Conservation (phyloP, 1,140 invertebrate species). For the Trichonephila clavipes region DNA sequence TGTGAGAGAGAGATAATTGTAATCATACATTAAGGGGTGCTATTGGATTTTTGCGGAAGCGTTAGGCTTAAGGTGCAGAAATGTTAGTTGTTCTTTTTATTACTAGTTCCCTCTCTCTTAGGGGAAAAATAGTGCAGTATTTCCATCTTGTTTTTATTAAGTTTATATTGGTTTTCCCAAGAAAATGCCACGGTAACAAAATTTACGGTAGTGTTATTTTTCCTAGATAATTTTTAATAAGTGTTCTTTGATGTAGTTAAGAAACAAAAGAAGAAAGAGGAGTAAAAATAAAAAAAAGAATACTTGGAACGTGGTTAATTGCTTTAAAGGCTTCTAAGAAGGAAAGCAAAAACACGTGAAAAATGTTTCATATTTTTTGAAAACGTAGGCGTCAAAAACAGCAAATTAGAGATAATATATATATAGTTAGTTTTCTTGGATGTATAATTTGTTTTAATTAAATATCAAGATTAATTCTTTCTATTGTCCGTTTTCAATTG, state of each 20-base stretch:
- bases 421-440: too few relatives aligned
- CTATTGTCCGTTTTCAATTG: too few relatives aligned
- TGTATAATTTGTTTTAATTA: too few relatives aligned
- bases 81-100: background rate
- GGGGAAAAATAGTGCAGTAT: background rate
- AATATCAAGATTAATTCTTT: too few relatives aligned
- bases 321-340: too few relatives aligned
- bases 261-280: too few relatives aligned
- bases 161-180: background rate
- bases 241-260: background rate
- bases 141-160: background rate
- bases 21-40: constrained; percentile 28
- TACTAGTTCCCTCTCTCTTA: background rate
- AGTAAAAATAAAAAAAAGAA: too few relatives aligned
- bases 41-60: constrained; percentile 2
- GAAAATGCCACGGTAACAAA: background rate
- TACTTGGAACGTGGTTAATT: too few relatives aligned
- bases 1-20: constrained; percentile 5
- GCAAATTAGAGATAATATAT: too few relatives aligned
- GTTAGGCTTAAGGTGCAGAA: background rate
- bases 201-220: background rate
- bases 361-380: too few relatives aligned
- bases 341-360: too few relatives aligned
- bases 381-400: too few relatives aligned
- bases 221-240: background rate